Evolutionary conservation across 2,888 invertebrate genomes (phyloP).

Genomic region (Thereva nobilitata): DNA sequence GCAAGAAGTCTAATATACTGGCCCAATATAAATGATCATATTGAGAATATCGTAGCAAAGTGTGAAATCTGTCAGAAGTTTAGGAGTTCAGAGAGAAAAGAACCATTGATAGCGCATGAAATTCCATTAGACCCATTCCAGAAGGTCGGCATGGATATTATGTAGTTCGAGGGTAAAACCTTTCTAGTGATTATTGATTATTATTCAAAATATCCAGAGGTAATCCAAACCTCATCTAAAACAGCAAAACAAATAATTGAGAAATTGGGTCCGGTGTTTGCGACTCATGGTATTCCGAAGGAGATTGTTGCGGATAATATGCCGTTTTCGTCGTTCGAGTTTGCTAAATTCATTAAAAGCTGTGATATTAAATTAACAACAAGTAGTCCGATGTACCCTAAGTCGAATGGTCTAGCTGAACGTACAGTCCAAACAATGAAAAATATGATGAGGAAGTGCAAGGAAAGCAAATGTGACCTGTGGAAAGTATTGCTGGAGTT

Average conservation of each 20-base stretch:
- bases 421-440: constrained; percentile 42
- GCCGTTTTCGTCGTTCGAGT: constrained; percentile 43
- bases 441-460: constrained; percentile 41
- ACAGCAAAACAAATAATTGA: constrained; percentile 34
- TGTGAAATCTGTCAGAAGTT: constrained; percentile 43
- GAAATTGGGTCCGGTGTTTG: constrained; percentile 41
- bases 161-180: constrained; percentile 43
- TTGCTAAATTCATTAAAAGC: constrained; percentile 42
- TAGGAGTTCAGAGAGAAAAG: constrained; percentile 34
- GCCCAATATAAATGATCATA: constrained; percentile 40
- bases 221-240: constrained; percentile 36
- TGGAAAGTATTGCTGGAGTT: constrained; percentile 36
- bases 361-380: constrained; percentile 41
- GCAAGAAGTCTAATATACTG: constrained; percentile 42
- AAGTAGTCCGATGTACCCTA: constrained; percentile 43
- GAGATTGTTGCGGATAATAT: constrained; percentile 43
- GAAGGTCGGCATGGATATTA: constrained; percentile 48
- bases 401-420: constrained; percentile 46
- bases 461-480: constrained; percentile 28
- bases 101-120: constrained; percentile 44
- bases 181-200: constrained; percentile 45
- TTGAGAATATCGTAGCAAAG: constrained; percentile 35
- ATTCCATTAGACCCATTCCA: constrained; percentile 46
- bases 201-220: constrained; percentile 44
- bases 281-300: constrained; percentile 43